phyloP scores from a whole-genome alignment of 2,797 vertebrate genomes.

The Chelonia mydas region DNA sequence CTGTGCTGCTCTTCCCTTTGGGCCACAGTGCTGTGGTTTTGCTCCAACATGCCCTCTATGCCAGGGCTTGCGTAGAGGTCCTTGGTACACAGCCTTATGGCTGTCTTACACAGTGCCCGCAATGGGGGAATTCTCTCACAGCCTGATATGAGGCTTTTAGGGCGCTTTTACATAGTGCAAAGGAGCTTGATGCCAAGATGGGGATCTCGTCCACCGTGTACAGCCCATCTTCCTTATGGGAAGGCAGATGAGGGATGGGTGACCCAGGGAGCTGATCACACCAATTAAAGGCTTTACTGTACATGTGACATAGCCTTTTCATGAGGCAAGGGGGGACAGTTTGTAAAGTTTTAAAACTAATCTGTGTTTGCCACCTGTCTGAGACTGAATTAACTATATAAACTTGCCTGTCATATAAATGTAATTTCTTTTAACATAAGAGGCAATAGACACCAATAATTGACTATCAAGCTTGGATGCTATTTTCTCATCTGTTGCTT shows the following conservation, averaged over 20 bases:
- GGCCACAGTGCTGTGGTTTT: neutral
- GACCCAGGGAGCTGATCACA: neutral
- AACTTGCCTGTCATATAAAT: neutral
- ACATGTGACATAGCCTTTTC: neutral
- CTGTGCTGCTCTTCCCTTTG: neutral
- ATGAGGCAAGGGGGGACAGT: neutral
- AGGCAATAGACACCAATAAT: neutral
- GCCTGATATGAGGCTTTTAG: no score
- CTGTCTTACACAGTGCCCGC: neutral
- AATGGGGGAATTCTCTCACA: neutral
- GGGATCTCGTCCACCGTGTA: neutral
- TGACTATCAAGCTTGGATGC: neutral
- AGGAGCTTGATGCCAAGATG: no score
- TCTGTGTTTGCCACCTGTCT: neutral
- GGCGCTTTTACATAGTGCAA: no score
- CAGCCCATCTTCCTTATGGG: neutral
- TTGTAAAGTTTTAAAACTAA: neutral
- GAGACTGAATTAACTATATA: neutral
- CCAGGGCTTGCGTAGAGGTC: conserved; percentile 5
- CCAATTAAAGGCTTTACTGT: neutral
- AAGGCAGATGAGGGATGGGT: neutral
- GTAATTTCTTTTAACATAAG: neutral
- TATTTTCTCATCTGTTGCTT: neutral
- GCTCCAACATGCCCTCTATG: neutral
- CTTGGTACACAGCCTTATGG: neutral